phyloP scores from a whole-genome alignment of 2,797 vertebrate genomes.

The Sebastolobus altivelis region DNA sequence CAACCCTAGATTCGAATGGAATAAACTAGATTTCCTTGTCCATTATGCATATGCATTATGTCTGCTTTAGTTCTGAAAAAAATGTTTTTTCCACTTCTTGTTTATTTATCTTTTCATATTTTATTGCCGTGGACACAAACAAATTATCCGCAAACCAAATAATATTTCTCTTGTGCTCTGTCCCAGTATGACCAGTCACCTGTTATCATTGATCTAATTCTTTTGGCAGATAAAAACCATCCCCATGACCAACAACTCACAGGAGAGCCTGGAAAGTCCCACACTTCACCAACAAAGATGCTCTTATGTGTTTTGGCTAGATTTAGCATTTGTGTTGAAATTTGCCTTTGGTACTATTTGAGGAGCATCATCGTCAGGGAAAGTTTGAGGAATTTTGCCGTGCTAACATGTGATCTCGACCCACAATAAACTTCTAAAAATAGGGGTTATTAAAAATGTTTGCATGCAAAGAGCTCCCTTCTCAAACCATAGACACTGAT shows the following conservation, averaged over 20 bases:
- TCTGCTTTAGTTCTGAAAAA: background rate
- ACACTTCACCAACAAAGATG: conserved; percentile 35
- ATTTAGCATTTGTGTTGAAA: background rate
- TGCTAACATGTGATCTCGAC: conserved; percentile 7
- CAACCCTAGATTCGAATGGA: too few species aligned
- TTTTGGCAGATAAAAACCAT: background rate
- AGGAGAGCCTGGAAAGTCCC: conserved; percentile 40
- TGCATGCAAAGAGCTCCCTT: background rate
- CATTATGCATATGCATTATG: too few species aligned
- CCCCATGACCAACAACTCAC: conserved; percentile 42
- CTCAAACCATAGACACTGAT: background rate
- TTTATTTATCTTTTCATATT: background rate
- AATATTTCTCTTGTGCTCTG: conserved; percentile 12
- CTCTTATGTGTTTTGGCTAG: conserved; percentile 46
- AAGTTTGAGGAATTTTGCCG: background rate
- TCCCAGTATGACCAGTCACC: conserved; percentile 12
- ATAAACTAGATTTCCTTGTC: background rate
- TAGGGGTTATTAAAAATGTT: background rate
- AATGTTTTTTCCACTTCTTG: background rate
- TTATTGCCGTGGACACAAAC: background rate
- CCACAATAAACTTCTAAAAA: background rate
- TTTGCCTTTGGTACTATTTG: conserved; percentile 8
- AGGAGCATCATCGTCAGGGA: conserved; percentile 1
- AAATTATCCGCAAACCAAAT: background rate
- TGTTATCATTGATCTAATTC: conserved; percentile 27